Percentiles rank a stretch among this genome's conserved stretches.
These are phyloP conservation scores for Campylomormyrus tamandua DNA, from an alignment of 2,113 vertebrate species.

Conservation along the genomic window DNA sequence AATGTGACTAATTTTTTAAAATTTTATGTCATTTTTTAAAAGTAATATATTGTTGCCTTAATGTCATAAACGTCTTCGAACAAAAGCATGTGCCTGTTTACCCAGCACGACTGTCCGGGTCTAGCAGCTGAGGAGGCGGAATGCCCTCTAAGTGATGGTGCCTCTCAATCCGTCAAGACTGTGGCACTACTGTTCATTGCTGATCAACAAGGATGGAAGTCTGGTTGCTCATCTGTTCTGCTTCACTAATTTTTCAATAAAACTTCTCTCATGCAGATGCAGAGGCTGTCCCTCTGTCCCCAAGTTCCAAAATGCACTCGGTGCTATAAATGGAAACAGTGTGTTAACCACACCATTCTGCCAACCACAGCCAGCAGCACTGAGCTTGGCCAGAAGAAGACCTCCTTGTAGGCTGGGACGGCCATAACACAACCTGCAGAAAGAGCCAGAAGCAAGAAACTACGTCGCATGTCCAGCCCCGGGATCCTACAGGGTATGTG, in stretches of 20 bases:
- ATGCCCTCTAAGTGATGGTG: neutral
- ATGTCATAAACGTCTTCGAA: neutral
- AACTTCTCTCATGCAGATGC: neutral
- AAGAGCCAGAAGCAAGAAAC: neutral
- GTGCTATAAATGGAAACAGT: neutral
- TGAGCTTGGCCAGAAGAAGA: neutral
- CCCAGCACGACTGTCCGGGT: neutral
- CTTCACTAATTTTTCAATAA: neutral
- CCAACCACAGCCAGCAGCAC: neutral
- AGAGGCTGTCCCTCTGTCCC: neutral
- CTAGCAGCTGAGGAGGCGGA: neutral
- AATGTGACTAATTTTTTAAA: neutral
- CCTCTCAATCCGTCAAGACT: neutral
- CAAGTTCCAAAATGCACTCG: neutral
- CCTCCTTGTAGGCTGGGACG: neutral
- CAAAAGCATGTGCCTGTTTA: neutral
- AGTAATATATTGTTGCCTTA: neutral
- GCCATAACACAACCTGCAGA: neutral
- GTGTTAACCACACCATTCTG: neutral
- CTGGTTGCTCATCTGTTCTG: neutral
- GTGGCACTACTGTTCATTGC: neutral
- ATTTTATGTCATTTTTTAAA: neutral
- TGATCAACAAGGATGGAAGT: neutral
- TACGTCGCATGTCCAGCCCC: neutral
- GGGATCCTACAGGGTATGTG: neutral